Percentiles rank a stretch among this genome's conserved stretches.
These are phyloP conservation scores for Microtus richardsoni DNA, from an alignment of 2,113 vertebrate genomes.

Conservation along the genomic window DNA sequence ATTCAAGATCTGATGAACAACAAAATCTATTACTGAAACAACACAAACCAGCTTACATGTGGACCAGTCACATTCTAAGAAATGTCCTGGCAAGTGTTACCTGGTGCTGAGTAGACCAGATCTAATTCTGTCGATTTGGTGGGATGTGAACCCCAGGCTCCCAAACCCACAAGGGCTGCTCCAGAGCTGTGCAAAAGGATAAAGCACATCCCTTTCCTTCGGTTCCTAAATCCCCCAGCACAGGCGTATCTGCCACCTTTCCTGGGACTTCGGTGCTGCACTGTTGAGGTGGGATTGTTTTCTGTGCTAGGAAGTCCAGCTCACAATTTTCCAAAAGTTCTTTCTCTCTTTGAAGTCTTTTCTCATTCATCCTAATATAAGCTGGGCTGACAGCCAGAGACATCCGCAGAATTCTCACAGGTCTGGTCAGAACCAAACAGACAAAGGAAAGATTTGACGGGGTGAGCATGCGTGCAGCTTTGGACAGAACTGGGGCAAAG, in stretches of 20 bases:
- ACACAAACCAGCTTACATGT: neutral
- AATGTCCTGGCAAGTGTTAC: neutral
- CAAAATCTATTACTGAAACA: slow-evolving; percentile 28
- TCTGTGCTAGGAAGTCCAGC: neutral
- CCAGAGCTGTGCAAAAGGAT: neutral
- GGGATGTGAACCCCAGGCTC: neutral
- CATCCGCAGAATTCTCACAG: slow-evolving; percentile 36
- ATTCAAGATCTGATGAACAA: slow-evolving; percentile 27
- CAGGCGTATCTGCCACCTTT: neutral
- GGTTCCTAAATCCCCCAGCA: neutral
- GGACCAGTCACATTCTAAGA: slow-evolving; percentile 18
- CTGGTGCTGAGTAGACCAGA: neutral
- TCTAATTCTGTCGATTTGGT: neutral
- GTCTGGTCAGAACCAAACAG: slow-evolving; percentile 48
- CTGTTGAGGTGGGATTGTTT: neutral
- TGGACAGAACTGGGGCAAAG: slow-evolving; percentile 61
- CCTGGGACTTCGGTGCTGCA: neutral
- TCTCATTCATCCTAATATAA: slow-evolving; percentile 9
- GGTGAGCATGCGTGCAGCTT: neutral
- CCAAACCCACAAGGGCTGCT: neutral
- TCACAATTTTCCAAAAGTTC: slow-evolving; percentile 2
- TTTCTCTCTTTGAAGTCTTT: neutral
- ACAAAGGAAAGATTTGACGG: neutral
- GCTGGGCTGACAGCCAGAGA: slow-evolving; percentile 38
- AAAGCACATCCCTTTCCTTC: neutral